Conservation (phyloP, 2,888 invertebrate genomes). For the Caenorhabditis parvicauda region DNA sequence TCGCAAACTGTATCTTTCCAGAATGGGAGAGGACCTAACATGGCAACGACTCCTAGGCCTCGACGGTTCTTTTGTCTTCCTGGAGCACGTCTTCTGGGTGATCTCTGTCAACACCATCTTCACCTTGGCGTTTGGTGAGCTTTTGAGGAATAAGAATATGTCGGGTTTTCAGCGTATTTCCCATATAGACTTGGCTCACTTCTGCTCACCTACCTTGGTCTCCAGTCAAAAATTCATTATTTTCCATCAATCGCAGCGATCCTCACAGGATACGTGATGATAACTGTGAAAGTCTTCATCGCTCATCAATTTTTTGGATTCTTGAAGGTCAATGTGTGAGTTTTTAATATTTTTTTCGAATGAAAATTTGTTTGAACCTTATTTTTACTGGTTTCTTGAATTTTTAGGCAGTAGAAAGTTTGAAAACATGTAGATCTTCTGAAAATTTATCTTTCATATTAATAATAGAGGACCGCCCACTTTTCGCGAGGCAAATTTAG, state of each 20-base stretch:
- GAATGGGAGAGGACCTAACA: constrained; percentile 88
- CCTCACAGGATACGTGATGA: constrained; percentile 76
- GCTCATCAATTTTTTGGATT: constrained; percentile 81
- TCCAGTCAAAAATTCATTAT: constrained; percentile 69
- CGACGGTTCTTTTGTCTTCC: constrained; percentile 91
- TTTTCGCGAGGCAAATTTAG: no score
- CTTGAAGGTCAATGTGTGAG: constrained; percentile 77
- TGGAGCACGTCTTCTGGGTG: constrained; percentile 99
- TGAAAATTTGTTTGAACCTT: neutral
- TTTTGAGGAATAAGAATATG: neutral
- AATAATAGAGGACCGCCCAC: no score
- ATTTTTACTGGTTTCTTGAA: neutral
- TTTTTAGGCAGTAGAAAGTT: no score
- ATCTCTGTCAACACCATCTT: constrained; percentile 93
- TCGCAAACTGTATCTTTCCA: no score
- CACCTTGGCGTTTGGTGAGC: constrained; percentile 81
- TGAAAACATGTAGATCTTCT: no score
- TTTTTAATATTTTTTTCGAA: constrained; percentile 2
- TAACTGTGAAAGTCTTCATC: constrained; percentile 79
- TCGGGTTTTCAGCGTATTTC: constrained; percentile 74
- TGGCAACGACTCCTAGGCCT: constrained; percentile 81
- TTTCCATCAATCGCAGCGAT: constrained; percentile 68
- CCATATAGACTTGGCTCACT: constrained; percentile 91
- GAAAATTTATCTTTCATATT: no score
- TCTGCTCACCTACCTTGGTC: constrained; percentile 75